Base-by-base conservation (phyloP, 2,797 vertebrate species). In the Myioborus melanocephalus region DNA sequence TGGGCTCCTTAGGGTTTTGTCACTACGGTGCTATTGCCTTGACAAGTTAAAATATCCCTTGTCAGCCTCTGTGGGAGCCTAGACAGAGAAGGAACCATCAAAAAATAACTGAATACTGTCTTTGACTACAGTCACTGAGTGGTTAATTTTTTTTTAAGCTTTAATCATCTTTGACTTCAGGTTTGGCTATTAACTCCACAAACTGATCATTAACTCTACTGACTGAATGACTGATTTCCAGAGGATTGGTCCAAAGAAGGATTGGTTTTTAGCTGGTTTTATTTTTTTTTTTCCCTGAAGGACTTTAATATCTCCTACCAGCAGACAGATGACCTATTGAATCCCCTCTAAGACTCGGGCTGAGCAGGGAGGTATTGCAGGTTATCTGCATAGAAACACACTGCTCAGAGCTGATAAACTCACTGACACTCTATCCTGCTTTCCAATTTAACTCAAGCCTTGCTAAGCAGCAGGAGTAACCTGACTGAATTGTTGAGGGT, bases 361-460 rank as follows among this genome's bases (percentile, higher is more conserved):
- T 61, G 89, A 89, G 72, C 70, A 77, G 35, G 32, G 91, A 94
- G 64, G 60, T 70, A 73, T 91, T 84, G 39, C 86, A 83, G 81
- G 93, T 96, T 95, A 93, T 96, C 94, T 93, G 89, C 79, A 76
- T 89, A 63, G 84, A 94, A 94, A 87, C 89, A 89, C 56, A 12
- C 69, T 90, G 88, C 71, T 93, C 47, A 27, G 55, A 83, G 69
- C 89, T 93, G 89, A 96, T 93, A 92, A 95, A 94, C 47, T 70
- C 72, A 43, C 70, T 57, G 60, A 52, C 47, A 53, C 81, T 91
- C 83, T 56, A 66, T 81, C 37, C 70, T 59, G 39, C 57, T 85
- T 96, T 97, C 92, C 72, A 90, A 52, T 91, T 96, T 95, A 93
- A 78, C 82, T 86, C 80, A 46, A 83, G 78, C 82, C 84, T 87